A percentile compares a stretch with the other conserved stretches of the same genome.
These are phyloP conservation scores for Empidonax traillii DNA, from an alignment of 2,113 vertebrate species.

Conservation along the genomic window DNA sequence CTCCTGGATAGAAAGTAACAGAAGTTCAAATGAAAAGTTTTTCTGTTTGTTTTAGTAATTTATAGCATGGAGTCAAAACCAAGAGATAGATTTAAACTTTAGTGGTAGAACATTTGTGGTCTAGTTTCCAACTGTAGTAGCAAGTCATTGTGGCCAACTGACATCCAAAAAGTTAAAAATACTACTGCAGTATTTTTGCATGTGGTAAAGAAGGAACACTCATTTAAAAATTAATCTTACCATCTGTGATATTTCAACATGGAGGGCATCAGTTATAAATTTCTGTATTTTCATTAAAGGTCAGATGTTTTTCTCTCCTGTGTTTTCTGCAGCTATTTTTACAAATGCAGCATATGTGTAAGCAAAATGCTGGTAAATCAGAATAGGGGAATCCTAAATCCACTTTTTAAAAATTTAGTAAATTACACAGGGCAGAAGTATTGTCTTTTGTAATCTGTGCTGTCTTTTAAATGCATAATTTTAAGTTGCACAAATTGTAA, in stretches of 20 bases:
- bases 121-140: conserved; percentile 40
- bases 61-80: conserved; percentile 34
- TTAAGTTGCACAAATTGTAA: background rate
- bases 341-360: background rate
- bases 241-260: background rate
- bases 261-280: background rate
- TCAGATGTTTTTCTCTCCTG: background rate
- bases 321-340: background rate
- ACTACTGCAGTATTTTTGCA: background rate
- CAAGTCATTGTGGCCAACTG: conserved; percentile 42
- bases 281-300: background rate
- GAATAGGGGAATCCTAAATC: background rate
- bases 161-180: conserved; percentile 51
- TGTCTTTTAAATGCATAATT: background rate
- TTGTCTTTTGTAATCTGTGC: background rate
- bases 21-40: conserved; percentile 27
- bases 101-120: conserved; percentile 42
- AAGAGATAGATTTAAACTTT: conserved; percentile 29
- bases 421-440: background rate
- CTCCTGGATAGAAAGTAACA: background rate
- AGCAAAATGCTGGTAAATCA: background rate
- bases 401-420: background rate
- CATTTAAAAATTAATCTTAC: background rate
- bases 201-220: conserved; percentile 6
- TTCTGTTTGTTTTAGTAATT: conserved; percentile 54